Base-by-base conservation (phyloP, 1,140 invertebrate species). In the Eubasilissa regina region DNA sequence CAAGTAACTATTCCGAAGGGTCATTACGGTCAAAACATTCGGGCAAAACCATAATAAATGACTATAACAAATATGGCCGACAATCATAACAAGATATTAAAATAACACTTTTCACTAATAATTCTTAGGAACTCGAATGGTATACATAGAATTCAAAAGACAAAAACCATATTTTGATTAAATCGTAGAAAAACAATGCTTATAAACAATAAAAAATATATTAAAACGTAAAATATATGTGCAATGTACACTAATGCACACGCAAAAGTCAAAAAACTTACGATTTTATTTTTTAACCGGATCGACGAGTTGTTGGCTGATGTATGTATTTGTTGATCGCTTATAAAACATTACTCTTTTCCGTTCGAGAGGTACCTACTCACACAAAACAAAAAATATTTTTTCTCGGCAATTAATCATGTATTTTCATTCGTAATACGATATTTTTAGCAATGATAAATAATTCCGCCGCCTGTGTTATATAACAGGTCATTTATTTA, bases 41-140 rank as follows among this genome's bases (percentile, higher is more conserved):
- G n/a, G 11, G 17, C 47, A 73, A 64, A 76, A 76, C 58, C 58
- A 76, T 75, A 75, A 75, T 58, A 75, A 73, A 58, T 62, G 74
- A 47, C 45, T 9, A 76, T 35, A 75, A 75, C 73, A 75, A 75
- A 75, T 75, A 75, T 75, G 74, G 58, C 58, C 74, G 58, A 60
- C 56, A 64, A 62, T 73, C 68, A 73, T 55, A 73, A 73, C 68
- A 73, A 15, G 21, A 35, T 47, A 48, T 45, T 13, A 44, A 68
- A 45, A 68, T 47, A 68, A 68, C 44, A 47, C 13, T 64, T 64
- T 35, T 64, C 60, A 25, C 35, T 8, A 35, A 64, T 43, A 64
- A 25, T 64, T 58, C 55, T 58, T 15, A 58, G 21, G 17, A 58
- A 58, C 55, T 19, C n/a, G 55, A 17, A 58, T 21, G 17, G 25